These are phyloP conservation scores for Tetragnatha montana DNA, from an alignment of 2,888 invertebrate species.

Conservation along the genomic window DNA sequence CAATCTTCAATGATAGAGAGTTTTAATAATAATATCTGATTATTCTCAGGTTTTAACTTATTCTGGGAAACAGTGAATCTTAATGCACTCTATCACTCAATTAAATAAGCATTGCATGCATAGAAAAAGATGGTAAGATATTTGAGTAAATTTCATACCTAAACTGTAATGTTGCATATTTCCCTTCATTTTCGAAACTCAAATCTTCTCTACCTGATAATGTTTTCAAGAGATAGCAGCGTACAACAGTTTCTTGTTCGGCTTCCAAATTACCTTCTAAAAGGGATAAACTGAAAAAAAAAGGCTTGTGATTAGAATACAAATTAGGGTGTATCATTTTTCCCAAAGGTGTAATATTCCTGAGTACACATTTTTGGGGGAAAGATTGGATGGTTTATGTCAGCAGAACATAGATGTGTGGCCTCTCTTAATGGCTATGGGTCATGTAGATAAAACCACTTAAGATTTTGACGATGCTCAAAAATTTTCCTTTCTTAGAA, in stretches of 20 bases:
- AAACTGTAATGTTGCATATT: constrained; percentile 54
- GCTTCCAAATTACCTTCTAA: constrained; percentile 61
- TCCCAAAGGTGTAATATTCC: neutral
- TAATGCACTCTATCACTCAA: neutral
- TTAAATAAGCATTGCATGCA: neutral
- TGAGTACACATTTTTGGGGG: too few species aligned
- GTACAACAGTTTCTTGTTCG: constrained; percentile 62
- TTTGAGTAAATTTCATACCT: constrained; percentile 31
- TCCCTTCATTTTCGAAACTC: constrained; percentile 68
- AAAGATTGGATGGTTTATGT: neutral
- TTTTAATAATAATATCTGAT: neutral
- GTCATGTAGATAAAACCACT: too few species aligned
- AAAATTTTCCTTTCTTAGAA: too few species aligned
- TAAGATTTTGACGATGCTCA: too few species aligned
- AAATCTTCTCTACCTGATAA: constrained; percentile 51
- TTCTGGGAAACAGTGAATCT: neutral
- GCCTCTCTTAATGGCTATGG: too few species aligned
- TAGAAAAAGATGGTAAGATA: neutral
- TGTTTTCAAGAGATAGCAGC: constrained; percentile 63
- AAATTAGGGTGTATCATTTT: neutral
- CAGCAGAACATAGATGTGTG: too few species aligned
- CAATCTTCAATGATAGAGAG: neutral
- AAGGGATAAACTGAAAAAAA: constrained; percentile 54
- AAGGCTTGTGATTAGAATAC: neutral
- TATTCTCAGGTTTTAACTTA: neutral